Evolutionary conservation across 1,140 invertebrate species (phyloP).

Genomic region (Trichonephila clavata): DNA sequence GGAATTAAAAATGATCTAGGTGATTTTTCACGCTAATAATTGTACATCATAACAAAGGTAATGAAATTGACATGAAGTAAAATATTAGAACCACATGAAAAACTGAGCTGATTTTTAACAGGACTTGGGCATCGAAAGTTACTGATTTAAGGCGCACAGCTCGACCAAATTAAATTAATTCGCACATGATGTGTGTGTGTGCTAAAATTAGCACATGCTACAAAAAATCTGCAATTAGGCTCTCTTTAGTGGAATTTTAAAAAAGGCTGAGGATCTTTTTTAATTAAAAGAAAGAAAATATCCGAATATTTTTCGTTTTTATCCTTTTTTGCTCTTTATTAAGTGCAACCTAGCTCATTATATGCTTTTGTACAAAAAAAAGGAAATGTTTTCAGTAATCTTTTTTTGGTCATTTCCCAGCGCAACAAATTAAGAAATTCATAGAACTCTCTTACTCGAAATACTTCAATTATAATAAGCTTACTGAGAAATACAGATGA

Average conservation of each 20-base stretch:
- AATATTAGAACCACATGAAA: background rate
- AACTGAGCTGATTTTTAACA: constrained; percentile 12
- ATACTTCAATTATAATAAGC: constrained; percentile 43
- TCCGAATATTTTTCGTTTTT: constrained; percentile 24
- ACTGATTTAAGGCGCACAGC: constrained; percentile 54
- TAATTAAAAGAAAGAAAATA: constrained; percentile 58
- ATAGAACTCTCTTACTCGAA: background rate
- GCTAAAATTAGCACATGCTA: constrained; percentile 50
- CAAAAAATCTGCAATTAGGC: constrained; percentile 71
- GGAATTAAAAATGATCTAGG: too few relatives aligned
- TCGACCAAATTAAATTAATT: constrained; percentile 72
- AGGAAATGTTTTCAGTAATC: constrained; percentile 30
- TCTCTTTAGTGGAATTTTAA: constrained; percentile 48
- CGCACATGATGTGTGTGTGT: constrained; percentile 12
- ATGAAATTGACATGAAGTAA: background rate
- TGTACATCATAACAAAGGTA: background rate
- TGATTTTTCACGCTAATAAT: background rate
- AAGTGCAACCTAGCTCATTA: background rate
- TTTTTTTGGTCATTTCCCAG: constrained; percentile 21
- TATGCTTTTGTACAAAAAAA: background rate
- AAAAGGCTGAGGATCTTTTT: constrained; percentile 61
- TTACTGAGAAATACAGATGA: background rate
- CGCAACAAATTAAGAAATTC: constrained; percentile 20
- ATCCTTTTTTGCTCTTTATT: constrained; percentile 13
- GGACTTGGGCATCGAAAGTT: background rate